phyloP scores from a whole-genome alignment of 1,140 invertebrate species.

The Ctenoplectra terminalis region DNA sequence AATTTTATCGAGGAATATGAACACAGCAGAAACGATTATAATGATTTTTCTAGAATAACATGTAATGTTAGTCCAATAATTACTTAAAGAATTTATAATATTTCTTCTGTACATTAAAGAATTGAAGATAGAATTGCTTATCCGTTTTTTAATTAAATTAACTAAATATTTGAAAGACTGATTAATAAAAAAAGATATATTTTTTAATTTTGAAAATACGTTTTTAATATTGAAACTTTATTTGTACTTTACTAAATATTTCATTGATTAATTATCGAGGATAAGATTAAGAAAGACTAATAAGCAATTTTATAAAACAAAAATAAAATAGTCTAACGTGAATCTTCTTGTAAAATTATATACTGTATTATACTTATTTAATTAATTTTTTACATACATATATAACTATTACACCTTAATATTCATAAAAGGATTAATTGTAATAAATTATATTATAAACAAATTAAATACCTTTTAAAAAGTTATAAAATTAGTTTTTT shows the following conservation, averaged over 20 bases:
- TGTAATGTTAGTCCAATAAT: slow-evolving; percentile 42
- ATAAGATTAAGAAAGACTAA: slow-evolving; percentile 7
- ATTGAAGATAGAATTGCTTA: slow-evolving; percentile 19
- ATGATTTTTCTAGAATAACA: slow-evolving; percentile 49
- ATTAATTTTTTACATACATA: slow-evolving; percentile 8
- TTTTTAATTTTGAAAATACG: slow-evolving; percentile 11
- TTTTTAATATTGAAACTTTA: not conserved
- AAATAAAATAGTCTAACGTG: not conserved
- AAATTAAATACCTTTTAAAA: slow-evolving; percentile 24
- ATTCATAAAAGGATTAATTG: slow-evolving; percentile 29
- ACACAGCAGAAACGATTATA: slow-evolving; percentile 66
- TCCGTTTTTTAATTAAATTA: slow-evolving; percentile 14
- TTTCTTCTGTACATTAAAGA: slow-evolving; percentile 64
- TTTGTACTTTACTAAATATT: not conserved
- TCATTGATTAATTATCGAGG: not conserved
- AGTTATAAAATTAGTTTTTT: slow-evolving; percentile 16
- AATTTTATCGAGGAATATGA: slow-evolving; percentile 71
- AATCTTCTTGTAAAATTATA: slow-evolving; percentile 5
- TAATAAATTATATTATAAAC: slow-evolving; percentile 24
- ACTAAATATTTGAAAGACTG: slow-evolving; percentile 9
- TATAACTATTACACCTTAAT: not conserved
- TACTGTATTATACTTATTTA: not conserved
- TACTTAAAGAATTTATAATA: slow-evolving; percentile 25
- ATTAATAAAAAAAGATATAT: slow-evolving; percentile 73
- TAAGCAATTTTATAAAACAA: slow-evolving; percentile 11